A percentile compares a stretch with the other conserved stretches of the same genome.
Conservation (phyloP, 35 echinoderm and acorn worm genomes). For the Patiria miniata region DNA sequence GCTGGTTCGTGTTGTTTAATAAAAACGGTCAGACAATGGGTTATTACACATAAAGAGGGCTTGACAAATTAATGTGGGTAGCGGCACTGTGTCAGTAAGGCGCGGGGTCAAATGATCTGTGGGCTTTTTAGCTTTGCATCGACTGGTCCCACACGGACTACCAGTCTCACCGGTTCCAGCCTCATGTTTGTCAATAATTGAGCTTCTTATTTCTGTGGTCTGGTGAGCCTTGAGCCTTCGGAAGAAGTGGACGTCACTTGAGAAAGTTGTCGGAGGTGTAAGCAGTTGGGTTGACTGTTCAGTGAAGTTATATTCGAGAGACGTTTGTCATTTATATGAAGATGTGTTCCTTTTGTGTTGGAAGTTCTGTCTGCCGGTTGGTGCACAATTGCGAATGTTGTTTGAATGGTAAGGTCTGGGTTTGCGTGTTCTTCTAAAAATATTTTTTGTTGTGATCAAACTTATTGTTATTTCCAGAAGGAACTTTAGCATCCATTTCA, state of each 20-base stretch:
- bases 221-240: too few species aligned
- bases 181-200: too few species aligned
- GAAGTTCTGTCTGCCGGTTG: background rate
- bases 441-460: background rate
- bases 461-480: background rate
- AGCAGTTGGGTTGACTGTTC: too few species aligned
- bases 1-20: background rate
- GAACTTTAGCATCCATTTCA: too few species aligned
- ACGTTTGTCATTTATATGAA: background rate
- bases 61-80: constrained; percentile 21
- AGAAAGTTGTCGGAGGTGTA: too few species aligned
- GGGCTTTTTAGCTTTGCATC: too few species aligned
- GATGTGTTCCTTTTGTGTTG: constrained; percentile 6
- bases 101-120: background rate
- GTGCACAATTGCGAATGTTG: background rate
- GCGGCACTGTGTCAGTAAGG: background rate
- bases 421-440: too few species aligned
- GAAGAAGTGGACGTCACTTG: too few species aligned
- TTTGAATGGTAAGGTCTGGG: background rate
- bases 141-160: too few species aligned
- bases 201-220: too few species aligned
- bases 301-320: too few species aligned
- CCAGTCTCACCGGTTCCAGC: too few species aligned
- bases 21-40: background rate
- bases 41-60: background rate